Evolutionary conservation across 2,113 vertebrate genomes (phyloP), one percentile per base, ranked within the genome.

Genomic region (Thunnus maccoyii): DNA sequence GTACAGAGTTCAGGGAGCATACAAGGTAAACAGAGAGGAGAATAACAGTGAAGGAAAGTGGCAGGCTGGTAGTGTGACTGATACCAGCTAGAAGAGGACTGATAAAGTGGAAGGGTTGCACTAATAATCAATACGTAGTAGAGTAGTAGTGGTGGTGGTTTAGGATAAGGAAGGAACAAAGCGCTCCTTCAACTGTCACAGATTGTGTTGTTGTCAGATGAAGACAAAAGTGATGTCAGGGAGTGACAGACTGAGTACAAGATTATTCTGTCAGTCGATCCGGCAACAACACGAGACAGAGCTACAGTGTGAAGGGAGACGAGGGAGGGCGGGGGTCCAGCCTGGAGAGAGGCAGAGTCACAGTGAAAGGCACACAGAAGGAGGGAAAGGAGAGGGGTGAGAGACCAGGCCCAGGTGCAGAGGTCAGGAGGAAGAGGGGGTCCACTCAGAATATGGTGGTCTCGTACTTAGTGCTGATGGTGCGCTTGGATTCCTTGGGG

Each of bases 381-480:
- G 89, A 85, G 25, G 73, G 72, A 64, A 63, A 63, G 80, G 62
- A 85, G 50, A 41, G 58, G 60, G 67, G 48, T 30, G 76, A 65
- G 65, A 87, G 83, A 65, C 83, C 54, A 62, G 82, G 74, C 60
- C 78, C 82, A 78, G 63, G 52, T 50, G 68, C 61, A 75, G 57
- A 73, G 47, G 80, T 80, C 46, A 47, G 77, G 65, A 85, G 44
- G 79, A 78, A 62, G 80, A 55, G 74, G 41, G 62, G 71, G 67
- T 91, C 96, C 89, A 70, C 54, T 96, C 96, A 99, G 96, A 99
- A 99, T 95, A 99, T 99, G 95, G 97, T 98, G 95, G 98, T 99
- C 96, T 99, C 98, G 88, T 99, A 99, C 98, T 99, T 99, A 94
- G 97, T 98, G 96, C 96, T 97, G 95, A 99, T 96, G 88, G 95